Evolutionary conservation across 2,888 invertebrate genomes (phyloP), one percentile per base, ranked within the genome.

Genomic region (Drosophila ochracea): DNA sequence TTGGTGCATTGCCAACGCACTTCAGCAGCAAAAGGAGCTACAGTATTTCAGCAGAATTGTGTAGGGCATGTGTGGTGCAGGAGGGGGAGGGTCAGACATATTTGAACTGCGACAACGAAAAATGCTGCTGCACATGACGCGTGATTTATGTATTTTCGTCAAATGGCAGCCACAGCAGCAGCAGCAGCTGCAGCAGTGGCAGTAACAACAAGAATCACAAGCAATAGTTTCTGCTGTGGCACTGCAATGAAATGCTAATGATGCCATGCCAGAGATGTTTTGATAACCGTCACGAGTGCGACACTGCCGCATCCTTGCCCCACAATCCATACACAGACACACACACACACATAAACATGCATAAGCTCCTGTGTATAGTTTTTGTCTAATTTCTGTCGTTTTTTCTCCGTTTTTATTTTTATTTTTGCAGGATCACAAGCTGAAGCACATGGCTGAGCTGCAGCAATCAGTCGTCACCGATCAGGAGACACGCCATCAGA

Each of bases 381-480:
- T 67, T 63, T 69, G 62, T 74, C 69, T 80, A 79, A 86, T 72
- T 65, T 69, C 70, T 77, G 66, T n/a, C 72, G 73, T 83, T 47
- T 52, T 66, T 59, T 59, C 49, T 58, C 10, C 28, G 13, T 30
- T 41, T 41, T 72, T 62, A 25, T 25, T 61, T 55, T 82, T 84
- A 31, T 21, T 43, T 92, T 88, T 92, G n/a, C 94, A 99, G 99
- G 99, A 99, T 94, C 97, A 98, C 92, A 99, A 99, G 94, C 94
- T 99, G 94, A 98, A 98, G 93, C 98, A 99, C 93, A 99, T 99
- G 99, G 98, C 99, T n/a, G 99, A 99, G 93, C 95, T 99, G 91
- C 99, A 99, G 94, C 96, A 98, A 94, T 97, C 98, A n/a, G 98
- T 99, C 65, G 98, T 98, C 37, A 96, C 97, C 59, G 99, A 99